A percentile compares a stretch with the other conserved stretches of the same genome.
These are phyloP conservation scores for Azorinus chamasolen DNA, from an alignment of 2,888 invertebrate species.

Conservation along the genomic window DNA sequence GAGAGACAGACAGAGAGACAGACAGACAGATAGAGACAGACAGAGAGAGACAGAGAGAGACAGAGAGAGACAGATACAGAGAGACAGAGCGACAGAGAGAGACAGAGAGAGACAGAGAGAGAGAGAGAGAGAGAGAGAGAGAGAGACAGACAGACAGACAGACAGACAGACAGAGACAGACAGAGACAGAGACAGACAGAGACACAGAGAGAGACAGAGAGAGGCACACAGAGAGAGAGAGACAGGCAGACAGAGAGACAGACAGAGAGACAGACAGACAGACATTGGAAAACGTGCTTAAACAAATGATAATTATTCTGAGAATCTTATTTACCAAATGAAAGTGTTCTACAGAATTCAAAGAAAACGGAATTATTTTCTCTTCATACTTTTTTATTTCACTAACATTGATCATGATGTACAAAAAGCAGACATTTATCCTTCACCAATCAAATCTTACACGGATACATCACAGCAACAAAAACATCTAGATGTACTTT, in stretches of 20 bases:
- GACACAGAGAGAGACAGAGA: slow-evolving; percentile 15
- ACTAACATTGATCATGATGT: too few species aligned
- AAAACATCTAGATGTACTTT: too few species aligned
- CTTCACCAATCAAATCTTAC: too few species aligned
- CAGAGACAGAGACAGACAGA: neutral
- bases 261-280: slow-evolving; percentile 14
- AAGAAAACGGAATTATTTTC: too few species aligned
- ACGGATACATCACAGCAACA: too few species aligned
- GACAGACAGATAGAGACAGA: too few species aligned
- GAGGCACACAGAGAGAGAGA: too few species aligned
- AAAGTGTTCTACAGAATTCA: neutral
- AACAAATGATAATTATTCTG: neutral
- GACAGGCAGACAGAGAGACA: too few species aligned
- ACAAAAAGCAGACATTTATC: too few species aligned
- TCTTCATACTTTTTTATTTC: too few species aligned
- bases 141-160: slow-evolving; percentile 28
- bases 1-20: slow-evolving; percentile 18
- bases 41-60: slow-evolving; percentile 25
- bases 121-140: slow-evolving; percentile 30
- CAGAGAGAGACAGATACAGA: slow-evolving; percentile 18
- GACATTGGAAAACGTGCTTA: neutral
- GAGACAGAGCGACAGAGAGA: too few species aligned
- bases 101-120: slow-evolving; percentile 25
- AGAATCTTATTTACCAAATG: neutral
- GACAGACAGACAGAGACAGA: slow-evolving; percentile 26